Evolutionary conservation across 2,797 vertebrate species (phyloP).

Genomic region (Pseudomugil gertrudae): DNA sequence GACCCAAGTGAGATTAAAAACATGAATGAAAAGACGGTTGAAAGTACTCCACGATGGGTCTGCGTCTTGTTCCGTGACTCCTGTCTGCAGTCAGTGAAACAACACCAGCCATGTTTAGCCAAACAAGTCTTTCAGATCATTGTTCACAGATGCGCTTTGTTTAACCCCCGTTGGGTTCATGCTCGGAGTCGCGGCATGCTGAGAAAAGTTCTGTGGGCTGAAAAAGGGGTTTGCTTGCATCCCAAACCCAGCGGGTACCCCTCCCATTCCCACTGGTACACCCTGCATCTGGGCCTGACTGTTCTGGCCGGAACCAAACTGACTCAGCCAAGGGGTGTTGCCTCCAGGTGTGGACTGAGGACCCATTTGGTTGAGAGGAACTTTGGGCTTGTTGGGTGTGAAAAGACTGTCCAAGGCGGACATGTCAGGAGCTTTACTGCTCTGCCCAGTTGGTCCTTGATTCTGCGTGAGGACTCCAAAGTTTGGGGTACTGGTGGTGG

Average conservation of each 20-base stretch:
- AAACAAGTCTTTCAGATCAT: slow-evolving; percentile 97
- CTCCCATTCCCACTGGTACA: slow-evolving; percentile 73
- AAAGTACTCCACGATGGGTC: slow-evolving; percentile 58
- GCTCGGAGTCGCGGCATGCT: slow-evolving; percentile 71
- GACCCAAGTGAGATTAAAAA: slow-evolving; percentile 56
- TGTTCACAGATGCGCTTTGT: slow-evolving; percentile 91
- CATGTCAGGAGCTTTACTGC: slow-evolving; percentile 85
- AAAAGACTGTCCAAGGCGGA: slow-evolving; percentile 94
- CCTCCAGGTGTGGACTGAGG: slow-evolving; percentile 76
- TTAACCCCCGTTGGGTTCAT: slow-evolving; percentile 84
- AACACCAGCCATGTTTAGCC: slow-evolving; percentile 79
- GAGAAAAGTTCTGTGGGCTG: slow-evolving; percentile 94
- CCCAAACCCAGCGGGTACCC: slow-evolving; percentile 87
- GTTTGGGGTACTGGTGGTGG: slow-evolving; percentile 86
- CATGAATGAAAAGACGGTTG: slow-evolving; percentile 43
- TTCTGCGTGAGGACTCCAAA: slow-evolving; percentile 84
- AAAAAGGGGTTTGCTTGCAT: slow-evolving; percentile 98
- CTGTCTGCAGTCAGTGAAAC: slow-evolving; percentile 39
- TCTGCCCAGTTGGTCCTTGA: slow-evolving; percentile 67
- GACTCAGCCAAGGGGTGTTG: slow-evolving; percentile 88
- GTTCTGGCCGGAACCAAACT: slow-evolving; percentile 81
- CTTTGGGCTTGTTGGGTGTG: slow-evolving; percentile 91
- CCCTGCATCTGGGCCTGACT: slow-evolving; percentile 82
- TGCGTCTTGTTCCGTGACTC: slow-evolving; percentile 33
- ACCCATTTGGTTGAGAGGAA: slow-evolving; percentile 93